phyloP scores from a whole-genome alignment of 2,113 vertebrate species.

The Melanerpes aurifrons region DNA sequence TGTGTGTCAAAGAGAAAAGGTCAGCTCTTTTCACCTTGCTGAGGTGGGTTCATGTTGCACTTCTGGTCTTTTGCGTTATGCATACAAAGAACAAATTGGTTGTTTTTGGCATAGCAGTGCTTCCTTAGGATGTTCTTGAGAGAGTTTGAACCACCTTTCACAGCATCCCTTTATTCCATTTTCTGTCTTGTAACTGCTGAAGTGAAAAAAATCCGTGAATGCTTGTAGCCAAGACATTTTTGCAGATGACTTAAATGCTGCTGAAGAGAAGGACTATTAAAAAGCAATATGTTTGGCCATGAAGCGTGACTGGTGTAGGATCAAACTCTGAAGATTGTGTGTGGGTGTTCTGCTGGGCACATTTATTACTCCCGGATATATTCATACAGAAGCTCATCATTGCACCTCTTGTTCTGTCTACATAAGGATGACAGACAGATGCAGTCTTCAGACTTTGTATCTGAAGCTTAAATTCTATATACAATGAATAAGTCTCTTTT shows the following conservation, averaged over 20 bases:
- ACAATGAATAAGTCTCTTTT: neutral
- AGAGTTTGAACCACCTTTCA: neutral
- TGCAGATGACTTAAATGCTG: neutral
- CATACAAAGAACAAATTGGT: neutral
- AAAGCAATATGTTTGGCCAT: slow-evolving; percentile 1
- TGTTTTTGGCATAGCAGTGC: neutral
- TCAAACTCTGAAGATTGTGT: neutral
- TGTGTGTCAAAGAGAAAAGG: neutral
- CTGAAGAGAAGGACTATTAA: slow-evolving; percentile 25
- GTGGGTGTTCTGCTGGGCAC: neutral
- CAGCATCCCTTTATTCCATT: neutral
- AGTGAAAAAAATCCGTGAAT: neutral
- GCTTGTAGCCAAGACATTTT: neutral
- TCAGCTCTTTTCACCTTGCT: neutral
- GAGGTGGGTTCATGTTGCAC: neutral
- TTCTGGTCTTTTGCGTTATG: neutral
- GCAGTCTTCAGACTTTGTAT: neutral
- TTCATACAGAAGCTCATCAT: neutral
- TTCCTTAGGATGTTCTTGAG: neutral
- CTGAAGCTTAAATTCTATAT: neutral
- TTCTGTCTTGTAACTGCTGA: neutral
- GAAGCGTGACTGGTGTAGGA: neutral
- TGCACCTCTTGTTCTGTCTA: neutral
- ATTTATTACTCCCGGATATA: neutral
- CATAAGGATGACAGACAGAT: neutral